Conservation (phyloP, 2,888 invertebrate species). For the Cosmorhoe ocellata region DNA sequence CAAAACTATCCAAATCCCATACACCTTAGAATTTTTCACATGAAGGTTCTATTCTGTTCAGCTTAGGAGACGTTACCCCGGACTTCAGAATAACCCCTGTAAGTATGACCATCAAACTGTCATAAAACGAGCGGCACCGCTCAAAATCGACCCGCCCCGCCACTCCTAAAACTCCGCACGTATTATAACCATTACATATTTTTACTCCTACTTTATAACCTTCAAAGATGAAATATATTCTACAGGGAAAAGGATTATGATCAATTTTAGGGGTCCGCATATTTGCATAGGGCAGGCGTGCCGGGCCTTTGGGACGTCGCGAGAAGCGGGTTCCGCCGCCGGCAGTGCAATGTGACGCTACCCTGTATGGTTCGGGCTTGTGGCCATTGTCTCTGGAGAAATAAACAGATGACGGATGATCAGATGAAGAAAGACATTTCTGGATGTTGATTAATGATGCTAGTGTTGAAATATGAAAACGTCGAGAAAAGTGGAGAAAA, state of each 20-base stretch:
- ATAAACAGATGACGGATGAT: conserved; percentile 33
- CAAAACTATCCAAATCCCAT: no score
- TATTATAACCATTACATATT: conserved; percentile 35
- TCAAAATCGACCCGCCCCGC: conserved; percentile 6
- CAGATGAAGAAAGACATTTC: conserved; percentile 14
- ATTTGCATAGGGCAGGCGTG: conserved; percentile 76
- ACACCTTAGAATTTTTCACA: no score
- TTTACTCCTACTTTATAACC: conserved; percentile 39
- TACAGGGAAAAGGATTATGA: conserved; percentile 47
- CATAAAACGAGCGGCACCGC: conserved; percentile 13
- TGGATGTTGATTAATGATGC: conserved; percentile 30
- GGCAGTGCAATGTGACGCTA: conserved; percentile 55
- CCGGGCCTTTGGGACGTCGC: conserved; percentile 45
- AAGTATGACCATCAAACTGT: conserved; percentile 4
- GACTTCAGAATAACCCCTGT: background rate
- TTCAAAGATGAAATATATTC: conserved; percentile 39
- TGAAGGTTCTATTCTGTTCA: background rate
- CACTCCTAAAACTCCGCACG: conserved; percentile 29
- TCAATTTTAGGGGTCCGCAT: conserved; percentile 63
- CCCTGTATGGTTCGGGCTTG: conserved; percentile 48
- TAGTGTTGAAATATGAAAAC: conserved; percentile 1
- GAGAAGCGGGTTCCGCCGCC: conserved; percentile 49
- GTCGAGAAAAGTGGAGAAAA: no score
- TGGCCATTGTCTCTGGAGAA: conserved; percentile 41
- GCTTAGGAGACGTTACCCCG: background rate